These are phyloP conservation scores for Hemithea aestivaria DNA, from an alignment of 2,888 invertebrate species.

Conservation along the genomic window DNA sequence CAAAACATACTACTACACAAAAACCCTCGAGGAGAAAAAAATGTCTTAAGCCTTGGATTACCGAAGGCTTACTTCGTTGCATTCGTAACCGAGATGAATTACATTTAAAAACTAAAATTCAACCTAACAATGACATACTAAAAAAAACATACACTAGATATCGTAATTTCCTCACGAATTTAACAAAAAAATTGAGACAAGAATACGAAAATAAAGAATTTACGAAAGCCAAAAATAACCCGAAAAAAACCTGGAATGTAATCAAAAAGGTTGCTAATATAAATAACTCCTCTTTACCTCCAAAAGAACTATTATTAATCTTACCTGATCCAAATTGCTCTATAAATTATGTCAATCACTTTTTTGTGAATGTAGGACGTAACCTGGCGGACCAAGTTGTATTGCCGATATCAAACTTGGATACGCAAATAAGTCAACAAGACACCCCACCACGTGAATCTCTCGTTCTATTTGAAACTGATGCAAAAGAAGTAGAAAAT, in stretches of 20 bases:
- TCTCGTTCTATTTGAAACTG: constrained; percentile 4
- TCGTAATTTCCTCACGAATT: constrained; percentile 24
- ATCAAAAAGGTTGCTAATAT: constrained; percentile 15
- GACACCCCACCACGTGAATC: not conserved
- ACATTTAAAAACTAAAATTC: constrained; percentile 1
- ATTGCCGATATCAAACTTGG: too few species aligned
- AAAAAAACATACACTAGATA: constrained; percentile 23
- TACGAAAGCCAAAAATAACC: constrained; percentile 7
- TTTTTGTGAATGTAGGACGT: constrained; percentile 7
- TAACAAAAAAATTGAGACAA: constrained; percentile 23
- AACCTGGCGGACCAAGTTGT: constrained; percentile 1
- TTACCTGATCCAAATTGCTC: not conserved
- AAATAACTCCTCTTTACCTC: not conserved
- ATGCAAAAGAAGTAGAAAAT: constrained; percentile 10
- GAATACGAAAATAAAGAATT: constrained; percentile 17
- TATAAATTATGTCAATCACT: constrained; percentile 5
- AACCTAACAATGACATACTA: constrained; percentile 6
- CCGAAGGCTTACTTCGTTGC: constrained; percentile 24
- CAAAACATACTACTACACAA: not conserved
- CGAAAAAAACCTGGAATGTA: constrained; percentile 15
- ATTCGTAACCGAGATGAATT: constrained; percentile 23
- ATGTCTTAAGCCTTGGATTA: constrained; percentile 23
- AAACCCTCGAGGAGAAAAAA: constrained; percentile 7
- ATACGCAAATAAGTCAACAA: too few species aligned
- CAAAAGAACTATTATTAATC: constrained; percentile 2